phyloP scores from a whole-genome alignment of 92 coral and sea anemone species.

The Actinernus sp. region DNA sequence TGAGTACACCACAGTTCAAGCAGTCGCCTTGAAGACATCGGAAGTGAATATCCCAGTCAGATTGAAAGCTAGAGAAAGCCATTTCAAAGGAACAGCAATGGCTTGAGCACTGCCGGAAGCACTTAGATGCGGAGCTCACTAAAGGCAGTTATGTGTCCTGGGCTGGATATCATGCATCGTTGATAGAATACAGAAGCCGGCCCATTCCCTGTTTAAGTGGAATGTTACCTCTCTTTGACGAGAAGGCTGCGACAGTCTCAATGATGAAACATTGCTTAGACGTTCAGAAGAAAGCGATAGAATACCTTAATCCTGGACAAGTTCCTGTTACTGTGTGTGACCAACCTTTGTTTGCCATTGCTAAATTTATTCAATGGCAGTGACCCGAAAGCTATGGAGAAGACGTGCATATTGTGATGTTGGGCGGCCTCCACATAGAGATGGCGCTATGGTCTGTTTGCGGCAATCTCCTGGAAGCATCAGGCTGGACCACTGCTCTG shows the following conservation, averaged over 20 bases:
- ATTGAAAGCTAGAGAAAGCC: slow-evolving; percentile 11
- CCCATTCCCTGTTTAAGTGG: background rate
- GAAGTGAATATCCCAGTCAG: slow-evolving; percentile 32
- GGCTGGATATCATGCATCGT: slow-evolving; percentile 61
- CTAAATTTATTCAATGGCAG: slow-evolving; percentile 28
- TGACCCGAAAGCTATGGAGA: slow-evolving; percentile 31
- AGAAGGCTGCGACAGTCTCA: slow-evolving; percentile 26
- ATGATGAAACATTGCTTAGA: slow-evolving; percentile 36
- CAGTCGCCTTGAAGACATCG: slow-evolving; percentile 12
- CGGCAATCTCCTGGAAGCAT: slow-evolving; percentile 24
- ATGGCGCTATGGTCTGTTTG: slow-evolving; percentile 36
- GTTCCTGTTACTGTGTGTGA: slow-evolving; percentile 15
- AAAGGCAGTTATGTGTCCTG: slow-evolving; percentile 10
- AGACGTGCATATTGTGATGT: slow-evolving; percentile 17
- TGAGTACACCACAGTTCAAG: slow-evolving; percentile 27
- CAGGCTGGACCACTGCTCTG: slow-evolving; percentile 32
- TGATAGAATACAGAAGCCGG: background rate
- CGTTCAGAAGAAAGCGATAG: background rate
- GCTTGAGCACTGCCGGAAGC: slow-evolving; percentile 24
- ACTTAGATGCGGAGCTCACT: slow-evolving; percentile 1
- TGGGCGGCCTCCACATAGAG: slow-evolving; percentile 40
- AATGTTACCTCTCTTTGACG: slow-evolving; percentile 17
- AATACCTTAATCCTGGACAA: slow-evolving; percentile 18
- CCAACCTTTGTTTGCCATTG: slow-evolving; percentile 18
- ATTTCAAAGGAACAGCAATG: slow-evolving; percentile 5